Conservation (phyloP, 2,113 vertebrate genomes). For the Megaptera novaeangliae region DNA sequence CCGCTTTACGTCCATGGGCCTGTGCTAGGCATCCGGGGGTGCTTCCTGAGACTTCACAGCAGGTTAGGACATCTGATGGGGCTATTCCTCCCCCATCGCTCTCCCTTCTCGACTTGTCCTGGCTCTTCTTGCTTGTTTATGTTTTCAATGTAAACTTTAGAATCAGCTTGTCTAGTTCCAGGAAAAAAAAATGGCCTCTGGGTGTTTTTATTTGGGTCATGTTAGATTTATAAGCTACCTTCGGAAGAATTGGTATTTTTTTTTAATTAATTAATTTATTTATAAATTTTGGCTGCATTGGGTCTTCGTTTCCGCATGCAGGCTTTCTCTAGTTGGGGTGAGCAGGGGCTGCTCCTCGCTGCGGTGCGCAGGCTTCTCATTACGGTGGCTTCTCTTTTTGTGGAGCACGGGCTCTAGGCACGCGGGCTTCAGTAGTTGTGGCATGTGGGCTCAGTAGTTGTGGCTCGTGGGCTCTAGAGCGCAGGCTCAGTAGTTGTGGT, state of each 20-base stretch:
- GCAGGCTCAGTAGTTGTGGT: too few species aligned
- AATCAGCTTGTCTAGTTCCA: not conserved
- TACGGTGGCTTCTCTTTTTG: too few species aligned
- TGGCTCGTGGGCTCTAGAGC: too few species aligned
- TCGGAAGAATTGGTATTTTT: not conserved
- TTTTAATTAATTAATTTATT: too few species aligned
- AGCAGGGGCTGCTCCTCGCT: too few species aligned
- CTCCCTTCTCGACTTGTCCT: not conserved
- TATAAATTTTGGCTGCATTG: too few species aligned
- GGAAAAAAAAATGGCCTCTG: not conserved
- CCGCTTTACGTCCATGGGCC: not conserved
- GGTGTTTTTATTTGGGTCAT: not conserved
- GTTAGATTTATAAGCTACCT: not conserved
- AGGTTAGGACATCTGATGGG: not conserved
- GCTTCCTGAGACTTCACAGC: not conserved
- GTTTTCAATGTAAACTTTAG: conserved; percentile 5
- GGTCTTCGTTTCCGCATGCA: too few species aligned
- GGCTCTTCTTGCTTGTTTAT: not conserved
- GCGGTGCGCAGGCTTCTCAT: too few species aligned
- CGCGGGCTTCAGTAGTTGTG: too few species aligned
- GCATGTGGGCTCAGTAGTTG: too few species aligned
- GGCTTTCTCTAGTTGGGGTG: too few species aligned
- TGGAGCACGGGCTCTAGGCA: too few species aligned
- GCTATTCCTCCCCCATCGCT: not conserved
- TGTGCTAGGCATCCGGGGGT: accelerated